phyloP scores from a whole-genome alignment of 2,888 invertebrate genomes.

The Drosophila colorata region DNA sequence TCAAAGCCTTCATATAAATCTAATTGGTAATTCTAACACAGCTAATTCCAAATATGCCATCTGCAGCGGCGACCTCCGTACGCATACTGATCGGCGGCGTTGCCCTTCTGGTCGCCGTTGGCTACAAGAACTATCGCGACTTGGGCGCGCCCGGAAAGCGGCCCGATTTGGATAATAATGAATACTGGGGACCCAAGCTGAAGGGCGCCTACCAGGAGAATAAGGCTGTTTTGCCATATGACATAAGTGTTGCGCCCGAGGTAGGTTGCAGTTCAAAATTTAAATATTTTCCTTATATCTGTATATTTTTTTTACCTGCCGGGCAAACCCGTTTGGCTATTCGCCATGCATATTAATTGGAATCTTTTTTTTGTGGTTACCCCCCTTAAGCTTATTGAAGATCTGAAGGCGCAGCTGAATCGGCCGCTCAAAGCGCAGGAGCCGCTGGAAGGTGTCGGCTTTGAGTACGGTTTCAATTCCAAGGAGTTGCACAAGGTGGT shows the following conservation, averaged over 20 bases:
- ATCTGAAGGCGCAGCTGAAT: constrained; percentile 88
- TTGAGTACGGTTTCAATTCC: constrained; percentile 93
- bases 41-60: constrained; percentile 22
- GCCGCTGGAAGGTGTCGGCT: constrained; percentile 89
- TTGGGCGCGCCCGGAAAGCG: constrained; percentile 73
- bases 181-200: constrained; percentile 84
- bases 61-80: constrained; percentile 57
- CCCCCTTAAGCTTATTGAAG: constrained; percentile 86
- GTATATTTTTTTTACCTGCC: not conserved
- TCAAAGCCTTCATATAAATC: not conserved
- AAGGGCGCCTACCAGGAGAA: constrained; percentile 78
- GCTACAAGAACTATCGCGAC: constrained; percentile 80
- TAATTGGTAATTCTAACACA: not conserved
- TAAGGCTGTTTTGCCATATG: constrained; percentile 74
- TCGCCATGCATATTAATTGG: constrained; percentile 3
- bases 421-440: constrained; percentile 86
- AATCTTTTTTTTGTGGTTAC: not conserved
- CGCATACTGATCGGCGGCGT: constrained; percentile 71
- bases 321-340: constrained; percentile 32
- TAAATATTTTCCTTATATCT: not conserved
- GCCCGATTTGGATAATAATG: constrained; percentile 79
- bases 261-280: constrained; percentile 48
- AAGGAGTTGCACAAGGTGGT: constrained; percentile 89
- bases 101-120: constrained; percentile 69
- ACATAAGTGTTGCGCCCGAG: constrained; percentile 75